Conservation (phyloP, 2,888 invertebrate genomes). For the Stenotaenia linearis region DNA sequence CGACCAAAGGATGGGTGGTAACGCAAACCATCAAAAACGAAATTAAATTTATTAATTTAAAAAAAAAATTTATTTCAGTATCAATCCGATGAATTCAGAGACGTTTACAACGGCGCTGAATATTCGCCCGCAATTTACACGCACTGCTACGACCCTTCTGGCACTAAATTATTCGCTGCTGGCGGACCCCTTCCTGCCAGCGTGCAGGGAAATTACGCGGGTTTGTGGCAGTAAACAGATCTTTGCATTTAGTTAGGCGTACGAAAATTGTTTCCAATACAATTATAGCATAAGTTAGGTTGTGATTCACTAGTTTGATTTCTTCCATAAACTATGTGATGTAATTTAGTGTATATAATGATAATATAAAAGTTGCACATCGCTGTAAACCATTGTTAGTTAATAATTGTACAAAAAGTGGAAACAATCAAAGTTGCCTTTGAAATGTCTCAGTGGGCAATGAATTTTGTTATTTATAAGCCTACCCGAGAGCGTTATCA, state of each 20-base stretch:
- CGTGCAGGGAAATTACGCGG: constrained; percentile 88
- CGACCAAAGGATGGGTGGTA: constrained; percentile 84
- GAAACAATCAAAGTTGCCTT: constrained; percentile 24
- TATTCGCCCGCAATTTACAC: constrained; percentile 93
- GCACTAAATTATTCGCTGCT: constrained; percentile 86
- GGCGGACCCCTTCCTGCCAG: constrained; percentile 91
- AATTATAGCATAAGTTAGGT: not conserved
- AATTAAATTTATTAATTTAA: not conserved
- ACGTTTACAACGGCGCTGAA: constrained; percentile 70
- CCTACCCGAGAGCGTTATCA: not conserved
- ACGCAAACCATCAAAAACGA: too few relatives aligned
- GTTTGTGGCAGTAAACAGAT: constrained; percentile 70
- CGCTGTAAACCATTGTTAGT: not conserved
- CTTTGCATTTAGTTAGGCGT: not conserved
- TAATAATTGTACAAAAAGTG: not conserved
- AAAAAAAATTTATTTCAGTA: constrained; percentile 64
- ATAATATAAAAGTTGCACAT: too few relatives aligned
- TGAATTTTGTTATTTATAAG: too few relatives aligned
- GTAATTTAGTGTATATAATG: not conserved
- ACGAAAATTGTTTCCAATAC: too few relatives aligned
- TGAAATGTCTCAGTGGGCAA: too few relatives aligned
- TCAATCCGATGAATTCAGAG: constrained; percentile 74
- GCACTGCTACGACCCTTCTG: constrained; percentile 88
- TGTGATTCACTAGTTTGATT: not conserved
- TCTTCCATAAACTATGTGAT: not conserved